Base-by-base conservation (phyloP, 2,888 invertebrate genomes). In the Drosophila longiperda region DNA sequence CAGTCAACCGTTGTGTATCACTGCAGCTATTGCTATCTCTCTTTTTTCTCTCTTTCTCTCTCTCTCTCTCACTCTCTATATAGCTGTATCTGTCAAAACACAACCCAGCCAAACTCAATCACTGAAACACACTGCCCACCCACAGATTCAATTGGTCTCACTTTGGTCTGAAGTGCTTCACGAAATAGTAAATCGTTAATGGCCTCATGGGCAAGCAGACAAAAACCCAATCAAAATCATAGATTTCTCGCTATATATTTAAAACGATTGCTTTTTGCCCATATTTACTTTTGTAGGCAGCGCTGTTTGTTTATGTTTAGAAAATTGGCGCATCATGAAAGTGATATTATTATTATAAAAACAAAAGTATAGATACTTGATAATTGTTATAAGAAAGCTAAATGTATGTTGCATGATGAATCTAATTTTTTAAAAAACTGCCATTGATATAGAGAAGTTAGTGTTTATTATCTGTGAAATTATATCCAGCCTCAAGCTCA, bases 71-170 rank as follows among this genome's bases (percentile, higher is more conserved):
- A 29, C 29, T 49, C 49, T 29, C 29, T 29, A 15, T 23, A 8
- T 45, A 4, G 23, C 45, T 23, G 55, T 53, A 53, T 60, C 68
- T 63, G 73, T 65, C 67, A 65, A 65, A 65, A 26, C 3, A 15
- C 40, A 64, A 49, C 71, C 48, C 60, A 65, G 58, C 42, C 62
- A 69, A 77, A 50, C 69, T 69, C 78, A 78, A 78, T 78, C 78
- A 73, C 64, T 62, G 59, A 45, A 57, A 50, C 45, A 50, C 62
- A 63, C 65, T 62, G 40, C 38, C 36, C 54, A n/a, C 72, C 74
- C 78, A 57, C 76, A 87, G 78, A 90, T 88, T 78, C 79, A 89
- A 84, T 90, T 83, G 90, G 75, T 81, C 78, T 81, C 75, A 72
- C 66, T 83, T 74, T 70, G 70, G 54, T 59, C 55, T 59, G 29